Evolutionary conservation across 2,888 invertebrate genomes (phyloP).

Genomic region (Octodonta nipae): DNA sequence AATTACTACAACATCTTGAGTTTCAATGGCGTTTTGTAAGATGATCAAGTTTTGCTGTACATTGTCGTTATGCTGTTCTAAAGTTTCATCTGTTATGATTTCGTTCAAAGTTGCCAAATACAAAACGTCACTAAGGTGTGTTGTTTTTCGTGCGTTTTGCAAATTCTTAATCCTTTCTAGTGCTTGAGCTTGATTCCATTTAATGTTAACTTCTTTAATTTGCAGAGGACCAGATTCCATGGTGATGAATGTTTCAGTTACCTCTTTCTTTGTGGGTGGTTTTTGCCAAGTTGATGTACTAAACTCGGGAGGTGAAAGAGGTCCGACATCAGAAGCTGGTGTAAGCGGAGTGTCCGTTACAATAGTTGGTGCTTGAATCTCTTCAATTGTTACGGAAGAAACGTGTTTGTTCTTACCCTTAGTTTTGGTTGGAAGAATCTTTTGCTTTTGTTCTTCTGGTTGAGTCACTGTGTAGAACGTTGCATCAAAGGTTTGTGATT

Average conservation of each 20-base stretch:
- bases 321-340: slow-evolving; percentile 34
- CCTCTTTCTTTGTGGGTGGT: slow-evolving; percentile 8
- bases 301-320: slow-evolving; percentile 28
- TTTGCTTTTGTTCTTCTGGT: slow-evolving; percentile 10
- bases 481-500: neutral
- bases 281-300: slow-evolving; percentile 19
- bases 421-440: slow-evolving; percentile 18
- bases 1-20: slow-evolving; percentile 43
- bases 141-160: slow-evolving; percentile 41
- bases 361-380: slow-evolving; percentile 37
- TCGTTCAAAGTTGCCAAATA: slow-evolving; percentile 48
- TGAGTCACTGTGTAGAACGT: slow-evolving; percentile 2
- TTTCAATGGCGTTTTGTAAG: slow-evolving; percentile 45
- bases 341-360: slow-evolving; percentile 37
- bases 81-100: slow-evolving; percentile 40
- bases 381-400: slow-evolving; percentile 41
- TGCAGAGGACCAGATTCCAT: slow-evolving; percentile 20
- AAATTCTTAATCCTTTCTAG: slow-evolving; percentile 44
- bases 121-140: slow-evolving; percentile 47
- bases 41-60: slow-evolving; percentile 47
- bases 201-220: slow-evolving; percentile 30
- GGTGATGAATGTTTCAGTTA: slow-evolving; percentile 9
- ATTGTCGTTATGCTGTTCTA: slow-evolving; percentile 42
- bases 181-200: slow-evolving; percentile 42
- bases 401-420: slow-evolving; percentile 32